Percentiles rank a stretch among this genome's conserved stretches.
phyloP scores from a whole-genome alignment of 1,140 invertebrate genomes.

The Bombus turneri region DNA sequence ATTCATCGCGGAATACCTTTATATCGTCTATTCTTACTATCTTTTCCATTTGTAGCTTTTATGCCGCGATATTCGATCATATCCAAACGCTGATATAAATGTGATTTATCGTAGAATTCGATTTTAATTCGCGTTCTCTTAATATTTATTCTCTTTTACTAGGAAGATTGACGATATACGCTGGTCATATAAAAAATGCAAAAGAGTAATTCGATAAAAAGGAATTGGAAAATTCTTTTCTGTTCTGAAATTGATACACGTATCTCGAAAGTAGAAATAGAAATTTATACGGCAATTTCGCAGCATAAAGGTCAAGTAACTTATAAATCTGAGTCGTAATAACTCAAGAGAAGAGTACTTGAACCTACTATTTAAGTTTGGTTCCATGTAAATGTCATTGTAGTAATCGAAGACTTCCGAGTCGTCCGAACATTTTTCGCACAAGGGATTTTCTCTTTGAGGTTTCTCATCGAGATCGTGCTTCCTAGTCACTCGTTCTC shows the following conservation, averaged over 20 bases:
- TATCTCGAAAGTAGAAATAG: neutral
- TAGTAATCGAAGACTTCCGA: slow-evolving; percentile 20
- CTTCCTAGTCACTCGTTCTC: neutral
- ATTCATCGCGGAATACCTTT: neutral
- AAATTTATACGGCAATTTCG: neutral
- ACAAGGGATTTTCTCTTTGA: slow-evolving; percentile 3
- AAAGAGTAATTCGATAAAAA: neutral
- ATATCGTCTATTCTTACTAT: neutral
- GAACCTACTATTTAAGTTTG: slow-evolving; percentile 41
- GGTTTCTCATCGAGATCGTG: slow-evolving; percentile 6
- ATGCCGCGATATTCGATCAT: too few relatives aligned
- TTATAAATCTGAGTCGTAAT: too few relatives aligned
- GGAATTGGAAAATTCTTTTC: neutral
- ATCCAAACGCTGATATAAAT: neutral
- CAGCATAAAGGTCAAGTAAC: too few relatives aligned
- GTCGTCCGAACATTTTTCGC: neutral
- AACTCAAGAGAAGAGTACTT: neutral
- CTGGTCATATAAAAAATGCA: neutral
- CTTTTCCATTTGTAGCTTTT: neutral
- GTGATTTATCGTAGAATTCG: neutral
- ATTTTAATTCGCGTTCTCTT: neutral
- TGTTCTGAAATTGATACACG: neutral
- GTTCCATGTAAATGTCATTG: neutral
- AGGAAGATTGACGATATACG: neutral
- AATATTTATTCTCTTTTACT: neutral